Evolutionary conservation across 2,113 vertebrate genomes (phyloP).

Genomic region (Athene cunicularia): DNA sequence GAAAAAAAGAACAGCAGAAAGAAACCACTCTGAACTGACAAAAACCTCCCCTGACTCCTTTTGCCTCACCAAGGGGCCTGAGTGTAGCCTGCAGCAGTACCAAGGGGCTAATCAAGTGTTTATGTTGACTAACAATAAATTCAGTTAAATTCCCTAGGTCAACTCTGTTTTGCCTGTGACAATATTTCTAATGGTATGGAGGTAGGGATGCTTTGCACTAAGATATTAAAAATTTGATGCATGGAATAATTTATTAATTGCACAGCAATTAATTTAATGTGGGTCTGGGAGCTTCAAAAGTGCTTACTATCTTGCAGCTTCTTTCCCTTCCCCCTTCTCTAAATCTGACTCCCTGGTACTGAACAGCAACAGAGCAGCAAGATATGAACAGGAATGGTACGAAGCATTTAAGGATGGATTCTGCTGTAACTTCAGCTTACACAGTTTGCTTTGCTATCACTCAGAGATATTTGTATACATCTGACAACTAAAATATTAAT

Average conservation of each 20-base stretch:
- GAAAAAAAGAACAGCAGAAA: background rate
- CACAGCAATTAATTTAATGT: background rate
- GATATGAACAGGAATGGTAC: background rate
- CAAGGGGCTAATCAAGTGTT: background rate
- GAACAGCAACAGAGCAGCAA: background rate
- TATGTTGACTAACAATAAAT: background rate
- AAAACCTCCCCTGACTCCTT: background rate
- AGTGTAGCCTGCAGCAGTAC: fast-evolving
- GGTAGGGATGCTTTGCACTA: background rate
- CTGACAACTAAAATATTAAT: background rate
- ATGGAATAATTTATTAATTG: background rate
- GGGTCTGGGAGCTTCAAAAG: background rate
- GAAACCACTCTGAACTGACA: background rate
- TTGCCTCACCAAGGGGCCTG: background rate
- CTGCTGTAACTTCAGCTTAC: background rate
- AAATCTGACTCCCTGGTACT: background rate
- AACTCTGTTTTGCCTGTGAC: background rate
- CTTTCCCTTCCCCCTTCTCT: background rate
- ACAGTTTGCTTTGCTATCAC: background rate
- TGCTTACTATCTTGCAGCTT: background rate
- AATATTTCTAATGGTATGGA: background rate
- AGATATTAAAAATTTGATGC: background rate
- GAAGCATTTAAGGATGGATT: background rate
- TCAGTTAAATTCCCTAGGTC: background rate
- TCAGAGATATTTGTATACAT: background rate